These are phyloP conservation scores for Pheosia gnoma DNA, from an alignment of 2,888 invertebrate species.

Conservation along the genomic window DNA sequence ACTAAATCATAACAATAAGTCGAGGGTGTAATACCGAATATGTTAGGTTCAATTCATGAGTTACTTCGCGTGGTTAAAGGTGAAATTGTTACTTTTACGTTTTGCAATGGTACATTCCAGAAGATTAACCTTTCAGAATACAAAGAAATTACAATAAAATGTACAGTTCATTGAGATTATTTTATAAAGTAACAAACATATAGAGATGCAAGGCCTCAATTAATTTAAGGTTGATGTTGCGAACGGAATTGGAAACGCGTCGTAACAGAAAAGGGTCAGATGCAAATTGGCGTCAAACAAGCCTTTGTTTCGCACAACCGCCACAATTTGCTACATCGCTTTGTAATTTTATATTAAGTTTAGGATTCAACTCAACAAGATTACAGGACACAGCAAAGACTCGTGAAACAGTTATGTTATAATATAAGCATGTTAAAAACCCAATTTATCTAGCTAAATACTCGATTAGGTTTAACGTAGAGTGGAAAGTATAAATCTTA, in stretches of 20 bases:
- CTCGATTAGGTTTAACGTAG: no score
- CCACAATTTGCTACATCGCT: not conserved
- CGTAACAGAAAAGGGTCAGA: slow-evolving; percentile 3
- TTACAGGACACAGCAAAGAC: not conserved
- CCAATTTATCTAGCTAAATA: not conserved
- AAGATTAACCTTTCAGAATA: no score
- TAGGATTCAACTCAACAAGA: not conserved
- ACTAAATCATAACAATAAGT: no score
- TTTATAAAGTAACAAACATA: not conserved
- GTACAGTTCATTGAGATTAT: no score
- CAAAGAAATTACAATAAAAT: no score
- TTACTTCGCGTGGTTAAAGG: no score
- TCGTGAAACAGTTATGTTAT: not conserved
- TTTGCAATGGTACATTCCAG: no score
- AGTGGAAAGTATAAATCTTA: no score
- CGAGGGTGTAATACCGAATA: no score
- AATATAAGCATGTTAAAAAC: not conserved
- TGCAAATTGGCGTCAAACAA: slow-evolving; percentile 7
- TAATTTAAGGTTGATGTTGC: slow-evolving; percentile 1
- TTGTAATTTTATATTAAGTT: not conserved
- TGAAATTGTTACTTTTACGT: no score
- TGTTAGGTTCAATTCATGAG: no score
- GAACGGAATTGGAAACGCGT: slow-evolving; percentile 4
- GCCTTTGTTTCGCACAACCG: not conserved
- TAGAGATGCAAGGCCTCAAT: not conserved